phyloP scores from a whole-genome alignment of 2,113 vertebrate genomes.

The Glaucidium brasilianum region DNA sequence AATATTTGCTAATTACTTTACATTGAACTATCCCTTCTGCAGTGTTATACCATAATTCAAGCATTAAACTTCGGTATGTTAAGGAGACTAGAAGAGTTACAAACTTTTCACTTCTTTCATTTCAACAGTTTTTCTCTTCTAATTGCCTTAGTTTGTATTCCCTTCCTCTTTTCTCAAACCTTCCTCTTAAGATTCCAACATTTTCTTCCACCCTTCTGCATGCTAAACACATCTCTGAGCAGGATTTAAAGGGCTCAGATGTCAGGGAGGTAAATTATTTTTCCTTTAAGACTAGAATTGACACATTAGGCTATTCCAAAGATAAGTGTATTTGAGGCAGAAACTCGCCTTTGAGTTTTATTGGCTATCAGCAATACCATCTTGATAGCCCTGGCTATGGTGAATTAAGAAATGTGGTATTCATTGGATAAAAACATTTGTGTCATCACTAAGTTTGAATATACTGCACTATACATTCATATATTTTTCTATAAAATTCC shows the following conservation, averaged over 20 bases:
- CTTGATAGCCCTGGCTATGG: not conserved
- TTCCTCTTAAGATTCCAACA: not conserved
- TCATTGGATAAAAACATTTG: not conserved
- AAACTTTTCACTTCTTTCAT: not conserved
- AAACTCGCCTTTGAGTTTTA: not conserved
- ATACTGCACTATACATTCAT: not conserved
- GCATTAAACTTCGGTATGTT: not conserved
- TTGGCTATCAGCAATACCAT: not conserved
- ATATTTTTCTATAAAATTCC: not conserved
- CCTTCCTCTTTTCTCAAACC: not conserved
- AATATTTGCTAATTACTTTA: not conserved
- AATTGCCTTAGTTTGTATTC: conserved; percentile 20
- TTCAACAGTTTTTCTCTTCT: not conserved
- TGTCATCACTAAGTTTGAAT: not conserved
- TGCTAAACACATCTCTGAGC: not conserved
- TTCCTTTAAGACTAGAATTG: not conserved
- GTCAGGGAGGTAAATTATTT: conserved; percentile 21
- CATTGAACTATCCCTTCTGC: not conserved
- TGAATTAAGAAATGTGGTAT: not conserved
- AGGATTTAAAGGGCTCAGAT: conserved; percentile 9
- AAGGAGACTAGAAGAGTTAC: not conserved
- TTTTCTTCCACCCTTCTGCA: not conserved
- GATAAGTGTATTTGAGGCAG: not conserved
- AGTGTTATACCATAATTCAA: not conserved
- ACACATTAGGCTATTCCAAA: not conserved